These are phyloP conservation scores for Urocolius indicus DNA, from an alignment of 2,113 vertebrate species.

Conservation along the genomic window DNA sequence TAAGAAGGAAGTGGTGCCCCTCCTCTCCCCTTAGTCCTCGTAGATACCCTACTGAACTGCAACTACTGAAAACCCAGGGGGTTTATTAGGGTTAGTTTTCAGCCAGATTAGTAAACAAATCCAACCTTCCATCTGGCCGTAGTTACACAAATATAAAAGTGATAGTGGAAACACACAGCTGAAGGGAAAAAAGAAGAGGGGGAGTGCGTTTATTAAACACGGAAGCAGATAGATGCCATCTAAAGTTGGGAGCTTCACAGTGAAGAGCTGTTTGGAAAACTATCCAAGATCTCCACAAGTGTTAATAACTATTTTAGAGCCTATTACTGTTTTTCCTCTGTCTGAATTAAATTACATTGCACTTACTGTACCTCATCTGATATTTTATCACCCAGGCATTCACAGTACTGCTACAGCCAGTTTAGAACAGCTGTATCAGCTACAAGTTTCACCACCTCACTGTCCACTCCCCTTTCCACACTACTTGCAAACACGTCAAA, in stretches of 20 bases:
- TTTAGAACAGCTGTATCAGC: not conserved
- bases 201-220: not conserved
- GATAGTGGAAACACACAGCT: not conserved
- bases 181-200: not conserved
- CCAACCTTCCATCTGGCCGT: not conserved
- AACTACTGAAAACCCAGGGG: not conserved
- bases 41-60: not conserved
- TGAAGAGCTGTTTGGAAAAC: not conserved
- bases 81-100: not conserved
- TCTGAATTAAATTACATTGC: conserved; percentile 26
- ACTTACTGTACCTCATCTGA: not conserved
- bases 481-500: not conserved
- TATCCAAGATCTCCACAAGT: not conserved
- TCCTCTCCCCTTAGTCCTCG: not conserved
- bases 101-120: not conserved
- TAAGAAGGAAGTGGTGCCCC: not conserved
- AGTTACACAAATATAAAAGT: not conserved
- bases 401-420: not conserved
- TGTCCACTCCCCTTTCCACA: not conserved
- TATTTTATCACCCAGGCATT: not conserved
- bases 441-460: not conserved
- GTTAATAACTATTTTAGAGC: not conserved
- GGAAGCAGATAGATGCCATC: not conserved
- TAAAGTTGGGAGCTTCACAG: not conserved
- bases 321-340: not conserved